These are phyloP conservation scores for Thaumatotibia leucotreta DNA, from an alignment of 1,140 invertebrate species.

Conservation along the genomic window DNA sequence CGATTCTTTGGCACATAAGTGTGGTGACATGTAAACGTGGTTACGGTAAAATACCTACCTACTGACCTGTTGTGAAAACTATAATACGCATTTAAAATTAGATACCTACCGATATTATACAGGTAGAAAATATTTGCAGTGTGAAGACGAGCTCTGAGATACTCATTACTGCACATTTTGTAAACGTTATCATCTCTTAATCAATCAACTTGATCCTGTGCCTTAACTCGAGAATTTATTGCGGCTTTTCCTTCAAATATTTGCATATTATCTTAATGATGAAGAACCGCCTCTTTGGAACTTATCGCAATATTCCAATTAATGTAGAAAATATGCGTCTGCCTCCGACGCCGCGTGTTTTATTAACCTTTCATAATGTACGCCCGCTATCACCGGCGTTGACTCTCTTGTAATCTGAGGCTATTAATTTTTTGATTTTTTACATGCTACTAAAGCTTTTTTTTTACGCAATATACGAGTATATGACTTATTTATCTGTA, in stretches of 20 bases:
- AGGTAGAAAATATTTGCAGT: too few relatives aligned
- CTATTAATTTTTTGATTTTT: slow-evolving; percentile 32
- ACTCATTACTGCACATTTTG: slow-evolving; percentile 11
- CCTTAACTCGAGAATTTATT: slow-evolving; percentile 33
- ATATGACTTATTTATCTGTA: too few relatives aligned
- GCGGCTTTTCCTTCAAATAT: slow-evolving; percentile 32
- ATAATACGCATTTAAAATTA: too few relatives aligned
- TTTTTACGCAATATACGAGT: not conserved
- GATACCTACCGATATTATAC: too few relatives aligned
- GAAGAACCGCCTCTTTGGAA: slow-evolving; percentile 34
- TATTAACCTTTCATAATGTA: slow-evolving; percentile 49
- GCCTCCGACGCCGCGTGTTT: slow-evolving; percentile 33
- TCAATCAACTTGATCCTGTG: slow-evolving; percentile 37
- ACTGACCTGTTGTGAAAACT: too few relatives aligned
- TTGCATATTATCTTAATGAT: slow-evolving; percentile 56
- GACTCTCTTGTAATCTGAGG: slow-evolving; percentile 39
- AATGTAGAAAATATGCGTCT: slow-evolving; percentile 46
- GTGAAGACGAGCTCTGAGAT: not conserved
- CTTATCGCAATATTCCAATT: slow-evolving; percentile 53
- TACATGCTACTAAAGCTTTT: not conserved
- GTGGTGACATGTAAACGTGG: too few relatives aligned
- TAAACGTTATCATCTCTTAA: slow-evolving; percentile 29
- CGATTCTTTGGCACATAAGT: too few relatives aligned
- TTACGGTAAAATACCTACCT: too few relatives aligned
- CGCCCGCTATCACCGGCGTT: slow-evolving; percentile 31